Evolutionary conservation across 2,113 vertebrate species (phyloP), one percentile per base, ranked within the genome.

Genomic region (Epinephelus fuscoguttatus): DNA sequence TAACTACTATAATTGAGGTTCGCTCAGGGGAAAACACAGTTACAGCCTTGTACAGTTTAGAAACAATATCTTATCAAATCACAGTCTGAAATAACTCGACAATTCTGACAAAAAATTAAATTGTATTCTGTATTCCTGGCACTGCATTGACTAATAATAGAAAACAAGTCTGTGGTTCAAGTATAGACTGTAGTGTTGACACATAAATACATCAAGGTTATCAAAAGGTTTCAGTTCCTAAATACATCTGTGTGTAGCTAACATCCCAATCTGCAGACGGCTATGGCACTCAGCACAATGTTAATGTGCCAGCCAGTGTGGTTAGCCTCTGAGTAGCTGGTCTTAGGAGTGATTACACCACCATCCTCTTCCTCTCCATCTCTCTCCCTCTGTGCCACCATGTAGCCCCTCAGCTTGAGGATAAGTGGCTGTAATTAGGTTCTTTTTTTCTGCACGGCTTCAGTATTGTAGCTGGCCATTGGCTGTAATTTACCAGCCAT

Each of bases 351-450:
- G 85, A 88, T 84, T 83, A 60, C 72, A 67, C 62, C 70, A 19
- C 67, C 62, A 55, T 27, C 18, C 59, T 75, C 67, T 66, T 45
- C 67, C 57, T 70, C 80, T 85, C 70, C 50, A 67, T 78, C 68
- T 71, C 62, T 59, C 37, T 68, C 71, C 47, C 61, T 75, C 75
- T 81, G 49, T 77, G 60, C 73, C 5, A 27, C 59, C 52, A 69
- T n/a, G 47, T 12, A 80, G 47, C 69, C 71, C 53, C 57, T 84
- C 33, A 67, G 69, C 59, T 66, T 60, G 42, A 75, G 70, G 71
- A 78, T 70, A 82, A 81, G 86, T 81, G 81, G 70, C 82, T 87
- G 52, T 80, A 70, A 75, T 85, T 64, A 67, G 59, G 64, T 57
- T 60, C 62, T 64, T 80, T 72, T 69, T 33, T 52, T 27, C 21